Conservation (phyloP, 2,797 vertebrate genomes). For the Myotis daubentonii region DNA sequence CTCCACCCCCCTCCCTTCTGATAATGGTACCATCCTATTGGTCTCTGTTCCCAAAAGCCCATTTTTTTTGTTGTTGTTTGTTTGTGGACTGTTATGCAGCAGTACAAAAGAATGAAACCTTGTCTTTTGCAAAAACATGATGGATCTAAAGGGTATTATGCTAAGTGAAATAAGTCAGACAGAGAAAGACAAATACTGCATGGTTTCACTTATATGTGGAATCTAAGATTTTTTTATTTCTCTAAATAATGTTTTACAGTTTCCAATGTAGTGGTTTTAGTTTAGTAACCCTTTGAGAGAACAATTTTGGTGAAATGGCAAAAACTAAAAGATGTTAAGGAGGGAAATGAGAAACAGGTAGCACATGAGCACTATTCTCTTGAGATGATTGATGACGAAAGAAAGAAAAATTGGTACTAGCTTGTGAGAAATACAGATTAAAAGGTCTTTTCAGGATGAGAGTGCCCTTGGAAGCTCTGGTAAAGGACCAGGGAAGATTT, state of each 20-base stretch:
- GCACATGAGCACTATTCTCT: neutral
- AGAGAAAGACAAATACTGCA: neutral
- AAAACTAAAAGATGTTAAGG: neutral
- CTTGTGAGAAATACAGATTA: neutral
- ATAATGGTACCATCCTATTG: neutral
- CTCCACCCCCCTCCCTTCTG: neutral
- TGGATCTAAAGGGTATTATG: neutral
- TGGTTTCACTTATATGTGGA: neutral
- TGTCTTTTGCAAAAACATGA: neutral
- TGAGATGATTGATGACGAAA: neutral
- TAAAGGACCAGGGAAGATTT: neutral
- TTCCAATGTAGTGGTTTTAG: neutral
- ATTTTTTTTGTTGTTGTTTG: neutral
- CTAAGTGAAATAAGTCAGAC: neutral
- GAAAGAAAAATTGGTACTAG: neutral
- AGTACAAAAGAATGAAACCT: neutral
- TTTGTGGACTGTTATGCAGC: neutral
- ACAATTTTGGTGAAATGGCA: neutral
- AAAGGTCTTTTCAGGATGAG: neutral
- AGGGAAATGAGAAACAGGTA: neutral
- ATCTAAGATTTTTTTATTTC: neutral
- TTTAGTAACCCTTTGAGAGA: conserved; percentile 1
- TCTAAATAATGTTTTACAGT: neutral
- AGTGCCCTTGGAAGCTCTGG: neutral
- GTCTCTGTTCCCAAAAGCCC: neutral